phyloP scores from a whole-genome alignment of 2,888 invertebrate species.

The Cheilosia soror region DNA sequence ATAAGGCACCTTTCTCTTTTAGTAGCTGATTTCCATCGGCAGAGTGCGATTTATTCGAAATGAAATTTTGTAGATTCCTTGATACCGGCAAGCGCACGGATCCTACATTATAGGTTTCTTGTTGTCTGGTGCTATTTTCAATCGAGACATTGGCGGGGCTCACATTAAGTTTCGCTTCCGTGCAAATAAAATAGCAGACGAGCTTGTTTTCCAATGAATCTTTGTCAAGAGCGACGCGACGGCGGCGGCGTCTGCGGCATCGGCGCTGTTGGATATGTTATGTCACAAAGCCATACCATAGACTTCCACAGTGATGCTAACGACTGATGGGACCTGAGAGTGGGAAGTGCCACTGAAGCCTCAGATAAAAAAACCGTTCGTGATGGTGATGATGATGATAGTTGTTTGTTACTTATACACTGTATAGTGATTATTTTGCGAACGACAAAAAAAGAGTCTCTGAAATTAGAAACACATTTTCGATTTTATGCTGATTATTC shows the following conservation, averaged over 20 bases:
- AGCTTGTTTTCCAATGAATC: conserved; percentile 59
- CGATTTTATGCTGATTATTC: conserved; percentile 25
- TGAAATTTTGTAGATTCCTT: conserved; percentile 68
- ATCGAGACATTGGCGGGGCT: conserved; percentile 50
- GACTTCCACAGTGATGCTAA: conserved; percentile 18
- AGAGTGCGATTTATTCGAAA: conserved; percentile 67
- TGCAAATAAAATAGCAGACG: conserved; percentile 70
- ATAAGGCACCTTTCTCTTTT: conserved; percentile 71
- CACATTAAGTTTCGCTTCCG: conserved; percentile 66
- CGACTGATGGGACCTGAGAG: conserved; percentile 36
- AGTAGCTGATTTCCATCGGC: conserved; percentile 54
- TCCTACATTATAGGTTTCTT: conserved; percentile 39
- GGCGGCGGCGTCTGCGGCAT: neutral
- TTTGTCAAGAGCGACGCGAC: conserved; percentile 20
- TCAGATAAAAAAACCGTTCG: conserved; percentile 31
- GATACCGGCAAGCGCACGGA: conserved; percentile 34
- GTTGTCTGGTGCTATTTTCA: conserved; percentile 45
- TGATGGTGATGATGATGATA: conserved; percentile 50
- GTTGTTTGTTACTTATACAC: neutral
- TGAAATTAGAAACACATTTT: conserved; percentile 51
- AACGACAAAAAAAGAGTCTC: conserved; percentile 16
- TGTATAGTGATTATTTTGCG: neutral
- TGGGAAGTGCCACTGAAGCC: conserved; percentile 40
- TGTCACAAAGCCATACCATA: conserved; percentile 46
- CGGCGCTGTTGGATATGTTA: conserved; percentile 43